Evolutionary conservation across 2,113 vertebrate genomes (phyloP).

Genomic region (Penelope pileata): DNA sequence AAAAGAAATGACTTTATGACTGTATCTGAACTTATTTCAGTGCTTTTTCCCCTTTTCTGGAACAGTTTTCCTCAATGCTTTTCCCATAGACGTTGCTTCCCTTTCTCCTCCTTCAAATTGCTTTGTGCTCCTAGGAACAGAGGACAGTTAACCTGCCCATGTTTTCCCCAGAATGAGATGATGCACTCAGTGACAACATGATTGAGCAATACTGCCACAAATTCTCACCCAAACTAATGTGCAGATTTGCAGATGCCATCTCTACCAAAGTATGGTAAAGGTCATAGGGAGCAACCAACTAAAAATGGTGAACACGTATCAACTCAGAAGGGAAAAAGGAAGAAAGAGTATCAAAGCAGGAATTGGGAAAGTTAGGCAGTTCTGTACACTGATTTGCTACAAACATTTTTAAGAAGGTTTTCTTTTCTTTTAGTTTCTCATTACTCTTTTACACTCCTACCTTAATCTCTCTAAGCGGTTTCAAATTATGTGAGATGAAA

Average conservation of each 20-base stretch:
- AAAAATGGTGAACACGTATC: not conserved
- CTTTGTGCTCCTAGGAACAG: not conserved
- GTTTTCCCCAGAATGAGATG: not conserved
- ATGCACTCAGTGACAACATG: not conserved
- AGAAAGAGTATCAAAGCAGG: not conserved
- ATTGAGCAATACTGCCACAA: not conserved
- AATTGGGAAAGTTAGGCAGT: not conserved
- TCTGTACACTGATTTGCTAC: not conserved
- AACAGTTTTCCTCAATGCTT: not conserved
- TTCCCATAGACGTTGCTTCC: not conserved
- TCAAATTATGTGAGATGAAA: not conserved
- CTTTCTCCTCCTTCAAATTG: not conserved
- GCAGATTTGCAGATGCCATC: not conserved
- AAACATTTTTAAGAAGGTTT: not conserved
- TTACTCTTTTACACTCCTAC: not conserved
- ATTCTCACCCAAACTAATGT: accelerated
- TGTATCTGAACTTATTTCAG: not conserved
- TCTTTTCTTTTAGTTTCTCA: not conserved
- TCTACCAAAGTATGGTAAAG: not conserved
- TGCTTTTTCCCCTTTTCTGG: not conserved
- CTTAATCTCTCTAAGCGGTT: not conserved
- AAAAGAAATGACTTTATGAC: not conserved
- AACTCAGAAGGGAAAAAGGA: not conserved
- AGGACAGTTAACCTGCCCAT: accelerated
- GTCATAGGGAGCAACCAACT: not conserved